Base-by-base conservation (phyloP, 37 sponge, comb jelly and placozoan genomes). In the Geodia barretti region DNA sequence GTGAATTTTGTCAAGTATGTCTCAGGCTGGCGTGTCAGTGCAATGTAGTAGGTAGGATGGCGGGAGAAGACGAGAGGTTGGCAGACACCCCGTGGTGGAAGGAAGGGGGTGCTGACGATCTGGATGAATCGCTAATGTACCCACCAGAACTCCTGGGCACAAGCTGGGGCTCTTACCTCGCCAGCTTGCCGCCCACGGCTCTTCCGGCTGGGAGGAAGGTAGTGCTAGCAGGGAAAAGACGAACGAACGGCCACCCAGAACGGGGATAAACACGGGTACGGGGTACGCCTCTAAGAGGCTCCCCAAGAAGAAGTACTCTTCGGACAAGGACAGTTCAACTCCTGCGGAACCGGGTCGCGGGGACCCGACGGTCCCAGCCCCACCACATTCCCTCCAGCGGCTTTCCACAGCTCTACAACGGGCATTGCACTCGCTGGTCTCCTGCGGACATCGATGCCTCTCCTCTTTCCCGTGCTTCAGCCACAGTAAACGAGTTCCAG, bases 121-220 rank as follows among this genome's bases (percentile, higher is more conserved):
- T 64, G 24, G 39, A 76, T 25, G 37, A 39, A 11, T 29, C 38
- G 33, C 47, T 84, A 21, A 30, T 34, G 42, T 84, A 76, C 62
- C 85, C 77, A 9, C 41, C 39, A 29, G 85, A 76, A 26, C 59
- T 69, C 32, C 62, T 84, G 38, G 85, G 78, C 1, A 54, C 64
- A 20, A 84, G 85, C 40, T 84, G 77, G 76, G 85, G 85, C 24
- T 84, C 85, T 4, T 84, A 84, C 39, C 62, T 84, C 25, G 61
- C 60, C 30, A 84, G 85, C 37, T 59, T 41, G 1, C 70, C 64
- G 11, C 72, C 82, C 36, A 70, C 81, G 0, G 34, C 54, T 14
- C 7, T 14, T 14, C 11, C 54, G 7, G 11, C 54, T 14, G 54
- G 39, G 23, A n/a, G n/a, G n/a, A n/a, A n/a, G n/a, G n/a, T n/a